Base-by-base conservation (phyloP, 1,140 invertebrate genomes). In the Sycophaga agraensis region DNA sequence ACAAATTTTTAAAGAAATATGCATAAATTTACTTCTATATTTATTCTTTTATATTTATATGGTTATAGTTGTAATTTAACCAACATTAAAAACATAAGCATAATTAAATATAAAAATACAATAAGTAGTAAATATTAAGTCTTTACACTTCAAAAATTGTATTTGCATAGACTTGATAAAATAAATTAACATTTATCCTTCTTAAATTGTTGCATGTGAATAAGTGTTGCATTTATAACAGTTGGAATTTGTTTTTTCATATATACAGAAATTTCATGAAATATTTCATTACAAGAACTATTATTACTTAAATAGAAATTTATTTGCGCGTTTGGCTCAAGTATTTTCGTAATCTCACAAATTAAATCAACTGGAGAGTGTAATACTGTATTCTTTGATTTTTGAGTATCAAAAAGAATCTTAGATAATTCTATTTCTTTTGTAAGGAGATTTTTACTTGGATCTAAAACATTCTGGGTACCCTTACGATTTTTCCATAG, bases 401-500 rank as follows among this genome's bases (percentile, higher is more conserved):
- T 48, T 19, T 59, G 6, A 46, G 50, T 26, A 1, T 71, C 58
- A 14, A 68, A 11, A 2, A 74, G 40, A 14, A 64, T 63, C 7
- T 76, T 59, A 0, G 76, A 66, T 7, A 78, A 69, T 0, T 67
- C 17, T 6, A 69, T 63, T 66, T 79, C 77, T 42, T 67, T 76
- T 11, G 73, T 68, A 2, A 78, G 58, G 12, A 37, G 48, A 55
- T 62, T 69, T 11, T 66, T 35, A 8, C 42, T 65, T 16, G 64
- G 35, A 56, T 70, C 63, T 1, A 69, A 26, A 11, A 57, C 17
- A 14, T 45, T 51, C 7, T 28, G 19, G 19, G 51, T 48, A 4
- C 19, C 48, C 60, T 70, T 75, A 35, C 78, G 68, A 8, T 68
- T 54, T 2, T 9, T 28, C 70, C 73, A 76, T 7, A 75, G 48